These are phyloP conservation scores for Periophthalmodon schlosseri DNA, from an alignment of 2,113 vertebrate genomes.

Conservation along the genomic window DNA sequence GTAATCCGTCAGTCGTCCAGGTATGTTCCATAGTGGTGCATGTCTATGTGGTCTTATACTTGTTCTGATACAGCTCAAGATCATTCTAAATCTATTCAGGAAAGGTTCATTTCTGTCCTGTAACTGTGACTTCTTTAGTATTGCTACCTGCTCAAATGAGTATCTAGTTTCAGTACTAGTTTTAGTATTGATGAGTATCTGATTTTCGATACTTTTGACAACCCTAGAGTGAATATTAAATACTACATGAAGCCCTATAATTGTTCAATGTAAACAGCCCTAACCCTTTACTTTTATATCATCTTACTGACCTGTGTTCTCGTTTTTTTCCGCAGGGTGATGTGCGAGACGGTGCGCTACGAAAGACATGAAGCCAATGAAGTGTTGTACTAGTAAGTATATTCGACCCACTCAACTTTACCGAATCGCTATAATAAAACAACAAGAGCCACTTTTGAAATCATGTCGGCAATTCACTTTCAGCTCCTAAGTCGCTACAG, in stretches of 20 bases:
- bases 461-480: constrained; percentile 7
- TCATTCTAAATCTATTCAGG: too few species aligned
- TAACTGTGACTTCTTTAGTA: too few species aligned
- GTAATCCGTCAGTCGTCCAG: too few species aligned
- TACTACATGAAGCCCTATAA: neutral
- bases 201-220: too few species aligned
- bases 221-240: too few species aligned
- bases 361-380: constrained; percentile 97
- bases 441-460: neutral
- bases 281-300: neutral
- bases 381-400: constrained; percentile 98
- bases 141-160: too few species aligned
- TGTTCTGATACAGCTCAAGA: too few species aligned
- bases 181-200: too few species aligned
- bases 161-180: too few species aligned
- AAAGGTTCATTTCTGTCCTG: too few species aligned
- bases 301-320: neutral
- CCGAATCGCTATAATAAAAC: neutral
- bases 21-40: too few species aligned
- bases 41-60: too few species aligned
- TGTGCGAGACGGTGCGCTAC: constrained; percentile 97
- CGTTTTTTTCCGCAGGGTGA: constrained; percentile 82
- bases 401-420: constrained; percentile 3
- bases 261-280: neutral
- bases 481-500: neutral